phyloP scores from a whole-genome alignment of 2,113 vertebrate species.

The Motacilla tschutschensis region DNA sequence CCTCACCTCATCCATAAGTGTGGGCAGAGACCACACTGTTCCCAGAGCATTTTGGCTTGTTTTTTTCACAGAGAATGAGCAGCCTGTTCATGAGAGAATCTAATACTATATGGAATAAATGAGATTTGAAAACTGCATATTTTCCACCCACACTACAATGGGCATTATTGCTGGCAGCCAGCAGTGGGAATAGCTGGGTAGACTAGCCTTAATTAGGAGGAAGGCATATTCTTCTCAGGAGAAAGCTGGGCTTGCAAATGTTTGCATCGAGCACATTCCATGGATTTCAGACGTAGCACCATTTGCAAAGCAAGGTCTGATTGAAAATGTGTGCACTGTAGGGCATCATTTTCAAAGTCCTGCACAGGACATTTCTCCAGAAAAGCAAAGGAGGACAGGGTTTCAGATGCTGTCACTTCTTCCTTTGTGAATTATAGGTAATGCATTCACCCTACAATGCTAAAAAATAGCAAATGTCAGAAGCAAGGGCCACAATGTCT shows the following conservation, averaged over 20 bases:
- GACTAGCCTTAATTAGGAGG: constrained; percentile 50
- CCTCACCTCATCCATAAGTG: neutral
- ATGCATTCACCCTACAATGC: neutral
- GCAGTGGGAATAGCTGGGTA: constrained; percentile 46
- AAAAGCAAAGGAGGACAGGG: neutral
- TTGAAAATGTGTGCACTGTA: neutral
- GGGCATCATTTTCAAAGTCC: neutral
- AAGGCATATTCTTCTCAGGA: constrained; percentile 40
- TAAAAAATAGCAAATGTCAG: neutral
- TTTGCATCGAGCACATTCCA: neutral
- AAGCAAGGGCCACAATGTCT: neutral
- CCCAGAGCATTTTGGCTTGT: neutral
- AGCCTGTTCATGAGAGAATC: constrained; percentile 41
- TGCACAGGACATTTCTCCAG: neutral
- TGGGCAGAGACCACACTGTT: constrained; percentile 37
- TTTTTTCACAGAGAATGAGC: constrained; percentile 29
- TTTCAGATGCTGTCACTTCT: neutral
- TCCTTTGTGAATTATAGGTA: neutral
- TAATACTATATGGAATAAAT: constrained; percentile 53
- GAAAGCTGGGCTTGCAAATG: constrained; percentile 28
- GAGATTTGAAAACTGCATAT: constrained; percentile 55
- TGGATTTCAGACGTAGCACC: neutral
- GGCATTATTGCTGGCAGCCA: constrained; percentile 46
- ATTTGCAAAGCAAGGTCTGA: constrained; percentile 11
- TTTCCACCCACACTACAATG: constrained; percentile 57